Percentiles rank a stretch among this genome's conserved stretches.
Evolutionary conservation across 1,140 invertebrate genomes (phyloP).

Genomic region (Lerema accius): DNA sequence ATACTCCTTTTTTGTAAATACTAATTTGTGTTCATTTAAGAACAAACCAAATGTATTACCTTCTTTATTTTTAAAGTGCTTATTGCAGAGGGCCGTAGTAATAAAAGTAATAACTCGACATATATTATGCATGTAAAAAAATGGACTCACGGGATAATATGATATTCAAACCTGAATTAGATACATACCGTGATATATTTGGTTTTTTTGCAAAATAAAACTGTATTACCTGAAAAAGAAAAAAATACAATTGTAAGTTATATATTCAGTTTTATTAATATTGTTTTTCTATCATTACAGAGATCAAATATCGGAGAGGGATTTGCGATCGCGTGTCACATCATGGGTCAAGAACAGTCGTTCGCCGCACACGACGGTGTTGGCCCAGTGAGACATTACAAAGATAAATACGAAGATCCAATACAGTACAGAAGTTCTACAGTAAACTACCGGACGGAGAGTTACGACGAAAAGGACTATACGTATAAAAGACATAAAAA

Average conservation of each 20-base stretch:
- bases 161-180: too few species aligned
- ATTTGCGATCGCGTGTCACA: slow-evolving; percentile 48
- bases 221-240: slow-evolving; percentile 9
- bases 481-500: slow-evolving; percentile 66
- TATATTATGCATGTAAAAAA: too few species aligned
- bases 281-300: slow-evolving; percentile 46
- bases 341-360: slow-evolving; percentile 79
- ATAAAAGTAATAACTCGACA: too few species aligned
- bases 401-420: slow-evolving; percentile 65
- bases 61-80: not conserved
- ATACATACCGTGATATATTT: slow-evolving; percentile 1
- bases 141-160: too few species aligned
- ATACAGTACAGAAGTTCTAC: slow-evolving; percentile 52
- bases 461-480: slow-evolving; percentile 64
- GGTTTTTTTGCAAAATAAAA: too few species aligned
- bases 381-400: slow-evolving; percentile 59
- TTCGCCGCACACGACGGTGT: slow-evolving; percentile 64
- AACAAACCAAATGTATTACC: not conserved
- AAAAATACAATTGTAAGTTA: too few species aligned
- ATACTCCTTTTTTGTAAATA: slow-evolving; percentile 11
- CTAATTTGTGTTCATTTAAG: not conserved
- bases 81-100: too few species aligned
- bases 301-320: slow-evolving; percentile 42
- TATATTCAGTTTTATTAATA: slow-evolving; percentile 6
- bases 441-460: slow-evolving; percentile 50